These are phyloP conservation scores for Acyrthosiphon pisum DNA, from an alignment of 1,140 invertebrate species.

Conservation along the genomic window DNA sequence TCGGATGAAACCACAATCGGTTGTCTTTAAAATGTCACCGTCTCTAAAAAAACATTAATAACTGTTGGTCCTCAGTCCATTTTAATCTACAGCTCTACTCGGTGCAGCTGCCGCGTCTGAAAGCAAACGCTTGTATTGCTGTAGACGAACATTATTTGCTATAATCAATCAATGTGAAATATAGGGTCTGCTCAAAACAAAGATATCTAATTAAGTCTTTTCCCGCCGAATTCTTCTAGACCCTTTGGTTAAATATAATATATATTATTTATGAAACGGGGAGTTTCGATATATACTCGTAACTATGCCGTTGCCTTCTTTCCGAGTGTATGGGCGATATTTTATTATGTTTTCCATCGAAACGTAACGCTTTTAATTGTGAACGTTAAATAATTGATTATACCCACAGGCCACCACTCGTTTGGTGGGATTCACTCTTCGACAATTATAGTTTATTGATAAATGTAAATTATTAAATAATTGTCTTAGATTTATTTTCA, in stretches of 20 bases:
- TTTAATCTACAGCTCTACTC: constrained; percentile 9
- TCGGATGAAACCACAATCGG: constrained; percentile 18
- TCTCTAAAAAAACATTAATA: constrained; percentile 35
- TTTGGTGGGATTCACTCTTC: not conserved
- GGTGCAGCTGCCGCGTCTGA: not conserved
- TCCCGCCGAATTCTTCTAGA: not conserved
- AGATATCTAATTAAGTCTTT: constrained; percentile 25
- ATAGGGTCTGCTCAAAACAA: not conserved
- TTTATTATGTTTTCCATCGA: not conserved
- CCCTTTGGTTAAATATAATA: not conserved
- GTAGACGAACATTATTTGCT: not conserved
- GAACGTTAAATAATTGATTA: not conserved
- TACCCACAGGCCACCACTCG: not conserved
- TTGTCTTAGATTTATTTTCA: not conserved
- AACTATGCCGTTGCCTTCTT: not conserved
- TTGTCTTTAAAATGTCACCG: not conserved
- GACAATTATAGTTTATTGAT: not conserved
- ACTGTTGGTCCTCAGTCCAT: constrained; percentile 15
- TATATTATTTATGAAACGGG: not conserved
- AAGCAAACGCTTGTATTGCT: constrained; percentile 23
- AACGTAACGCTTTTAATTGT: not conserved
- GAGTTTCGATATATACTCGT: not conserved
- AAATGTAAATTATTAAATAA: not conserved
- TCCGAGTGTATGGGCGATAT: not conserved
- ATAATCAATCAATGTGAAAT: constrained; percentile 13